Percentiles rank a stretch among this genome's conserved stretches.
These are phyloP conservation scores for Ornithoptera alexandrae DNA, from an alignment of 2,888 invertebrate species.

Conservation along the genomic window DNA sequence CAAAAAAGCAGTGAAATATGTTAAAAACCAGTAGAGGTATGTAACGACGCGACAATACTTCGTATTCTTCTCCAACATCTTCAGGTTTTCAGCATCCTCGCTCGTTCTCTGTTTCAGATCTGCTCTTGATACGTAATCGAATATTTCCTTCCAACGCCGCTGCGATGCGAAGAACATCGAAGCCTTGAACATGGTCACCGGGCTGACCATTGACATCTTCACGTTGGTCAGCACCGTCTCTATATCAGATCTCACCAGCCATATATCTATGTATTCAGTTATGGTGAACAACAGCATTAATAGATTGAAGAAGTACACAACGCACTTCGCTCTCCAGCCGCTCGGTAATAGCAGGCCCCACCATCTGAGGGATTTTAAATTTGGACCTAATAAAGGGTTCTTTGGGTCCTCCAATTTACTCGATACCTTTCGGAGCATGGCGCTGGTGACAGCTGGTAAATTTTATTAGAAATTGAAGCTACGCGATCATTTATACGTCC, in stretches of 20 bases:
- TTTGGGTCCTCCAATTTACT: slow-evolving; percentile 59
- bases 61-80: slow-evolving; percentile 49
- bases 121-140: slow-evolving; percentile 58
- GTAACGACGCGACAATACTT: slow-evolving; percentile 64
- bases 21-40: slow-evolving; percentile 58
- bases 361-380: slow-evolving; percentile 59
- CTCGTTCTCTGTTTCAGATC: slow-evolving; percentile 52
- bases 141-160: slow-evolving; percentile 55
- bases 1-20: slow-evolving; percentile 60
- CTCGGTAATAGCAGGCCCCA: slow-evolving; percentile 65
- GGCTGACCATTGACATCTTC: slow-evolving; percentile 65
- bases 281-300: slow-evolving; percentile 55
- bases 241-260: slow-evolving; percentile 61
- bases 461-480: not conserved
- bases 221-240: slow-evolving; percentile 60
- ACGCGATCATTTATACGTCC: not conserved
- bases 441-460: not conserved
- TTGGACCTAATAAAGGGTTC: slow-evolving; percentile 64
- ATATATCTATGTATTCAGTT: slow-evolving; percentile 63
- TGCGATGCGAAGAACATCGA: slow-evolving; percentile 59
- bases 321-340: slow-evolving; percentile 43
- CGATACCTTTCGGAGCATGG: slow-evolving; percentile 42
- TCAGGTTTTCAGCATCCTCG: slow-evolving; percentile 39
- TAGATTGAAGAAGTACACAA: slow-evolving; percentile 56
- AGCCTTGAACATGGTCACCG: slow-evolving; percentile 61